A percentile compares a stretch with the other conserved stretches of the same genome.
These are phyloP conservation scores for Tetragnatha montana DNA, from an alignment of 2,888 invertebrate genomes.

Conservation along the genomic window DNA sequence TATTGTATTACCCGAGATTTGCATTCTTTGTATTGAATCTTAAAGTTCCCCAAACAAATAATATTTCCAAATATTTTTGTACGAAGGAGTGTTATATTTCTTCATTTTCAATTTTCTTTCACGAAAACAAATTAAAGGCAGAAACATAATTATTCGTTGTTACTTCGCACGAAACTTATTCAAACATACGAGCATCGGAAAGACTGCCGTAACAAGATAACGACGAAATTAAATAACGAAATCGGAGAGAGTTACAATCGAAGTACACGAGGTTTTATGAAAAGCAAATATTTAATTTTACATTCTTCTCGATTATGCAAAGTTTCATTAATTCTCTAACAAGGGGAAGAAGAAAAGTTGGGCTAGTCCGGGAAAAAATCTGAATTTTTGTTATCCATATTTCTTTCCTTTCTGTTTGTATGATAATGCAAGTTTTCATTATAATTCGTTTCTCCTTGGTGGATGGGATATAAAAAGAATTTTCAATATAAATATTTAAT, in stretches of 20 bases:
- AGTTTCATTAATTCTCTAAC: constrained; percentile 19
- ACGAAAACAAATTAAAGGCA: not conserved
- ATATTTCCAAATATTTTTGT: too few relatives aligned
- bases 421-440: not conserved
- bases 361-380: not conserved
- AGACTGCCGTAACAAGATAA: not conserved
- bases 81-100: not conserved
- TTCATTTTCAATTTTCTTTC: not conserved
- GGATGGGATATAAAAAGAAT: not conserved
- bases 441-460: not conserved
- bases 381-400: not conserved
- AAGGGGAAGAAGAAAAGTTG: constrained; percentile 4
- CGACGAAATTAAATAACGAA: not conserved
- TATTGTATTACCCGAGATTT: too few relatives aligned
- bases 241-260: not conserved
- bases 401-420: not conserved
- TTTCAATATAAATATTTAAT: not conserved
- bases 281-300: constrained; percentile 30
- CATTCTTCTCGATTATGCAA: constrained; percentile 26
- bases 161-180: not conserved
- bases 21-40: too few relatives aligned
- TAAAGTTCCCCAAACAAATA: too few relatives aligned
- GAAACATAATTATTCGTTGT: not conserved
- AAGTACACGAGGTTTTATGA: not conserved
- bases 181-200: not conserved